Conservation (phyloP, 2,888 invertebrate species). For the Gisinianus flammeolus region DNA sequence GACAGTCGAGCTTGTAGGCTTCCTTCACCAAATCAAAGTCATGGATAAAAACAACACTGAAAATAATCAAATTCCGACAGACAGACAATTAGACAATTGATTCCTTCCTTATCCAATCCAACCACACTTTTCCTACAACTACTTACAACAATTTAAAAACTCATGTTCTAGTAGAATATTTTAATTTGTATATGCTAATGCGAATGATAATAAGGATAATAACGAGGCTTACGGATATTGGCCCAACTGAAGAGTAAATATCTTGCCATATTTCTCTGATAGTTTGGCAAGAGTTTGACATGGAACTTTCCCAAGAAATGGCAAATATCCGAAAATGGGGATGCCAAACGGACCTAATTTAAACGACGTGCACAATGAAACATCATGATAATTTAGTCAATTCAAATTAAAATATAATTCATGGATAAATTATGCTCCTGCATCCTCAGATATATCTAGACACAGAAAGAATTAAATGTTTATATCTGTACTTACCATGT, state of each 20-base stretch:
- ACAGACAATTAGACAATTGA: background rate
- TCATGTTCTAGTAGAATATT: background rate
- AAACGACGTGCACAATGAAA: background rate
- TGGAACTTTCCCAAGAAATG: slow-evolving; percentile 53
- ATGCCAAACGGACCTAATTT: slow-evolving; percentile 49
- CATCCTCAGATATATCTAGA: too few relatives aligned
- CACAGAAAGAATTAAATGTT: too few relatives aligned
- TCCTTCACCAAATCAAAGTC: slow-evolving; percentile 51
- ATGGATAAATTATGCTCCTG: background rate
- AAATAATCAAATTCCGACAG: background rate
- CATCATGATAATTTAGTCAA: background rate
- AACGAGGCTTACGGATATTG: slow-evolving; percentile 45
- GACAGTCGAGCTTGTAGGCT: slow-evolving; percentile 44
- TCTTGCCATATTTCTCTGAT: slow-evolving; percentile 51
- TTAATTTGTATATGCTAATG: background rate
- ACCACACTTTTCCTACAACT: too few relatives aligned
- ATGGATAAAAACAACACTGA: slow-evolving; percentile 52
- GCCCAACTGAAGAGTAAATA: slow-evolving; percentile 51
- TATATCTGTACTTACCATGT: too few relatives aligned
- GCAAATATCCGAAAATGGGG: slow-evolving; percentile 55
- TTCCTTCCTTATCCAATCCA: too few relatives aligned
- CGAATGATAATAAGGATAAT: background rate
- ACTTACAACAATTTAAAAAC: too few relatives aligned
- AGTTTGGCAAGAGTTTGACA: slow-evolving; percentile 48
- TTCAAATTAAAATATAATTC: background rate